Base-by-base conservation (phyloP, 2,797 vertebrate species). In the Chelidonichthys spinosus region DNA sequence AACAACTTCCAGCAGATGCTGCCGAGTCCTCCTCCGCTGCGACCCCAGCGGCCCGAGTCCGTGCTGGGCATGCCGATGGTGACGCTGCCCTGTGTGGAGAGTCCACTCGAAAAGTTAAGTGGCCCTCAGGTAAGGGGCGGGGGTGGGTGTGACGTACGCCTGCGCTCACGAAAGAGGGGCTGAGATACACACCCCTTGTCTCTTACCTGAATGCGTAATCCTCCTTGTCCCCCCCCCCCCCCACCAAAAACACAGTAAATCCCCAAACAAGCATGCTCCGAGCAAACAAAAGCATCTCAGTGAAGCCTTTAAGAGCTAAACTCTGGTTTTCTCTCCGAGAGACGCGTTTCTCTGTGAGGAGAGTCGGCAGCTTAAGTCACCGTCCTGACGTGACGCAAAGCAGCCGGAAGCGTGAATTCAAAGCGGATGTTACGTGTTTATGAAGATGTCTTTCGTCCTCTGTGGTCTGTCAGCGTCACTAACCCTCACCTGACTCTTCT, bases 71-170 rank as follows among this genome's bases (percentile, higher is more conserved):
- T 94, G 87, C 95, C 95, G 32, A 94, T 94, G 89, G 90, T 95
- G 86, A 88, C 94, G 5, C 83, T 95, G 77, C 94, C 96, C 71
- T 95, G 95, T 5, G 83, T 96, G 82, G 95, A 96, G 85, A 96
- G 93, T 93, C 96, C 96, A 94, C 93, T 97, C 53, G 96, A 97
- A 96, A 97, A 97, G 95, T 95, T 97, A 96, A 96, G 95, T 95
- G 95, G 95, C 81, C 89, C 94, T 94, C 96, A 97, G 96, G 96
- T 97, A 96, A 97, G 96, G 92, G 94, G 92, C 81, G 80, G 87
- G 72, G 63, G 73, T 49, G 78, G 83, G 84, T 77, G 79, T 69
- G 55, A 47, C 61, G 63, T 49, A 72, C 59, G 60, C 52, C 69
- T 66, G 67, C 67, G 76, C 82, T 83, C 77, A 70, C 73, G 69